These are phyloP conservation scores for Malurus leucopterus DNA, from an alignment of 2,797 vertebrate species.

Conservation along the genomic window DNA sequence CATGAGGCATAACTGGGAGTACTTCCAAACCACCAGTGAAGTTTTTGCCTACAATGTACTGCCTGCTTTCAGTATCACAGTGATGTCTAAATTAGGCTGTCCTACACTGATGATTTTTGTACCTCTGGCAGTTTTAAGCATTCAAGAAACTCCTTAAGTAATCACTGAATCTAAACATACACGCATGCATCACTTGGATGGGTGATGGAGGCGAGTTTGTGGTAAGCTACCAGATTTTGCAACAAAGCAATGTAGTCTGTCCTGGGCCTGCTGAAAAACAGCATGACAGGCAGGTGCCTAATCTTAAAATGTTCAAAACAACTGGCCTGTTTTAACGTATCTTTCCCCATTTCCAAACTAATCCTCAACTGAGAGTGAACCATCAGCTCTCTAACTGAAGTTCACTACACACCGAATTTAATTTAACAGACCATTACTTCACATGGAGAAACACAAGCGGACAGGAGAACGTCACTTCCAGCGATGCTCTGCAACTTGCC, in stretches of 20 bases:
- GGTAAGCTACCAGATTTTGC: not conserved
- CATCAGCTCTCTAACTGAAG: not conserved
- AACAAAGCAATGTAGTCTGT: not conserved
- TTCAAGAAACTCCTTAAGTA: not conserved
- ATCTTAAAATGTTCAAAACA: not conserved
- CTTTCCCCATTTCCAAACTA: not conserved
- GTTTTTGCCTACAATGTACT: not conserved
- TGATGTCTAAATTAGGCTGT: not conserved
- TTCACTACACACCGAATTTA: not conserved
- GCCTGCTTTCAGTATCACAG: not conserved
- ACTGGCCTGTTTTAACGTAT: not conserved
- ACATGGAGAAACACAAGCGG: not conserved
- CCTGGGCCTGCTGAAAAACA: not conserved
- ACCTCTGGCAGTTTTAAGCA: not conserved
- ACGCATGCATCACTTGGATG: fast-evolving
- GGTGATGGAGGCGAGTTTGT: not conserved
- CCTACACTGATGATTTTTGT: not conserved
- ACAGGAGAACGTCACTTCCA: not conserved
- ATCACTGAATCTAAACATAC: not conserved
- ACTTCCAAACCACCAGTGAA: not conserved
- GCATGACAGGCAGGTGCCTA: fast-evolving
- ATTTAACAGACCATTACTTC: not conserved
- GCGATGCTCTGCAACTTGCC: not conserved
- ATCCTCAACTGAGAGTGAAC: not conserved
- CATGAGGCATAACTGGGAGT: not conserved